Percentiles rank a stretch among this genome's conserved stretches.
Conservation (phyloP, 2,113 vertebrate species). For the Uria lomvia region DNA sequence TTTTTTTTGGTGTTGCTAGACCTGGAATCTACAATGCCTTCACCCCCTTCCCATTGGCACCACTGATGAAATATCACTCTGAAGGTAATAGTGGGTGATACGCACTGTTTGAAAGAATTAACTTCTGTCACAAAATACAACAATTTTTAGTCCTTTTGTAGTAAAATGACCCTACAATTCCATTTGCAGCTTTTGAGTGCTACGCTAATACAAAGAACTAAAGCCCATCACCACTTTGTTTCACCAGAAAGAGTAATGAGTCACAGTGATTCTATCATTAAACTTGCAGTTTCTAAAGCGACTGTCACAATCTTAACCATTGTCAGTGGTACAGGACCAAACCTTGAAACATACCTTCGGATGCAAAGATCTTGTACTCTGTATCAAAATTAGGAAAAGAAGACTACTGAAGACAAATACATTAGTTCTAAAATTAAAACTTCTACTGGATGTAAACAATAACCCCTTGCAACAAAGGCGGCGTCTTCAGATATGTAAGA, state of each 20-base stretch:
- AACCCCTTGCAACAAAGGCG: neutral
- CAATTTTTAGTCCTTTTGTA: neutral
- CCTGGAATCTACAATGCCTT: neutral
- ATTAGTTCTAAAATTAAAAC: neutral
- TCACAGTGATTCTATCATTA: neutral
- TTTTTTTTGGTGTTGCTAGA: neutral
- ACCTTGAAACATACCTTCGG: neutral
- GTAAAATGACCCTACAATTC: neutral
- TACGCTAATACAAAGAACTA: neutral
- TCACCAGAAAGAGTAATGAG: neutral
- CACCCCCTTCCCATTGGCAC: neutral
- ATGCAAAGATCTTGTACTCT: neutral
- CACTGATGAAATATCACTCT: neutral
- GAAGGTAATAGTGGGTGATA: neutral
- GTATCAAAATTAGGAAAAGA: neutral
- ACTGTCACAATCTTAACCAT: neutral
- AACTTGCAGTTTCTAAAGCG: neutral
- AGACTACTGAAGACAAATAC: neutral
- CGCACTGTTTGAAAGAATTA: neutral
- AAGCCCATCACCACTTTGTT: neutral
- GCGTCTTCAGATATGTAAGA: neutral
- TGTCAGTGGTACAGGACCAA: neutral
- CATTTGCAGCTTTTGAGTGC: neutral
- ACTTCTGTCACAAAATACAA: neutral
- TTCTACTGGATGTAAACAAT: neutral